Conservation (phyloP, 2,113 vertebrate genomes). For the Cryptomyrus ogoouensis region DNA sequence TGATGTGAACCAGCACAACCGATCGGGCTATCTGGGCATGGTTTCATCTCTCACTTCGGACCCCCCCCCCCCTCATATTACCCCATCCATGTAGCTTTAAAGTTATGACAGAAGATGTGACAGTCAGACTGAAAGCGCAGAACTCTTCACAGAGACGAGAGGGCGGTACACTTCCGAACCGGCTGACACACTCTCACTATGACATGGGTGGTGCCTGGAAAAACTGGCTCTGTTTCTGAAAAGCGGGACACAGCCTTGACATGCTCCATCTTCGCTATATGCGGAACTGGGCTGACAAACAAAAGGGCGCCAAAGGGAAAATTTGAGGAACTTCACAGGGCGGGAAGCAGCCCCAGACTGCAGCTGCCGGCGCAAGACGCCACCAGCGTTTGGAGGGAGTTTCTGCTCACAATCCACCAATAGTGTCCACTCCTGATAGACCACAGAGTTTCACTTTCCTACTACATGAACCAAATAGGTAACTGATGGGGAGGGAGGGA, state of each 20-base stretch:
- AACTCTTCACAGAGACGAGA: not conserved
- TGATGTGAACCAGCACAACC: not conserved
- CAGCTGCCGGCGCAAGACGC: not conserved
- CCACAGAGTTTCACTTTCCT: conserved; percentile 19
- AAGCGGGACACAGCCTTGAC: not conserved
- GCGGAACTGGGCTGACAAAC: not conserved
- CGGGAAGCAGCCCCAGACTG: not conserved
- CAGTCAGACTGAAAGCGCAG: not conserved
- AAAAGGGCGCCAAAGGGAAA: conserved; percentile 3
- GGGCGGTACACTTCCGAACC: not conserved
- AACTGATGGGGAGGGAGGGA: not conserved
- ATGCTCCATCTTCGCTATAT: not conserved
- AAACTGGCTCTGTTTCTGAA: not conserved
- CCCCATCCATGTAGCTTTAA: not conserved
- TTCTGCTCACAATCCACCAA: not conserved
- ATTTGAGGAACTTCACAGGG: conserved; percentile 3
- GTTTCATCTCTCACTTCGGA: not conserved
- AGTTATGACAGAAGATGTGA: not conserved
- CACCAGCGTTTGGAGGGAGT: not conserved
- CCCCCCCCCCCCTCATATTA: not conserved
- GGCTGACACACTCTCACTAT: not conserved
- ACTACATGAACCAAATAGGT: not conserved
- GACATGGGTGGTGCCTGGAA: not conserved
- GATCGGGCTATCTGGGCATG: not conserved
- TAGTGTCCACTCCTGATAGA: not conserved